Percentiles rank a stretch among this genome's conserved stretches.
Evolutionary conservation across 1,140 invertebrate species (phyloP).

Genomic region (Melitaea cinxia): DNA sequence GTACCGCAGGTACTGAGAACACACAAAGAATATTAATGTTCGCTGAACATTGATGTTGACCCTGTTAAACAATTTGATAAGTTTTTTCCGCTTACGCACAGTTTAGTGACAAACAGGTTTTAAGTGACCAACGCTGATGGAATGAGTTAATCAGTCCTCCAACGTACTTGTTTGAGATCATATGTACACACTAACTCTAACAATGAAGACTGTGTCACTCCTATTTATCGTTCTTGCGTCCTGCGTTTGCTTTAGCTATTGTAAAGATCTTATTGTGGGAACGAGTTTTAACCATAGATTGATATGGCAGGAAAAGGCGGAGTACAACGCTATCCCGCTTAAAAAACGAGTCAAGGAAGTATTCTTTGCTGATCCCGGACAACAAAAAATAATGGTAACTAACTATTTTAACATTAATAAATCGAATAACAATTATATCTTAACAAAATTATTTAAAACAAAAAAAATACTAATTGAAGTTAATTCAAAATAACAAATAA

Average conservation of each 20-base stretch:
- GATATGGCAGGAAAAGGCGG: conserved; percentile 67
- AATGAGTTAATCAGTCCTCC: conserved; percentile 44
- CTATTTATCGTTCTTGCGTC: conserved; percentile 51
- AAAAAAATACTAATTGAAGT: no score
- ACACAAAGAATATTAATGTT: conserved; percentile 10
- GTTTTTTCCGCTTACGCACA: conserved; percentile 55
- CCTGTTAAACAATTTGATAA: conserved; percentile 40
- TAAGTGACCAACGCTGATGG: conserved; percentile 32
- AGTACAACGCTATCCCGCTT: conserved; percentile 68
- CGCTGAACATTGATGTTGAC: conserved; percentile 11
- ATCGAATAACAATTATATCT: no score
- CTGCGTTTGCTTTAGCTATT: conserved; percentile 50
- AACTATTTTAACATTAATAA: no score
- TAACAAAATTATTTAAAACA: no score
- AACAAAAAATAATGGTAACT: conserved; percentile 73
- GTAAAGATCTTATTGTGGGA: conserved; percentile 73
- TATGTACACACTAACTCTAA: conserved; percentile 35
- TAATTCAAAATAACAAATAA: no score
- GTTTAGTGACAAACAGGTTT: conserved; percentile 51
- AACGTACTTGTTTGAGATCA: conserved; percentile 40
- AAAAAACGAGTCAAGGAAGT: conserved; percentile 76
- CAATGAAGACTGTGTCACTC: conserved; percentile 58
- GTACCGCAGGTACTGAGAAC: not conserved
- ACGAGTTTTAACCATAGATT: conserved; percentile 69
- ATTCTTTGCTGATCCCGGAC: conserved; percentile 70